These are phyloP conservation scores for Caprella mutica DNA, from an alignment of 2,888 invertebrate species.

Conservation along the genomic window DNA sequence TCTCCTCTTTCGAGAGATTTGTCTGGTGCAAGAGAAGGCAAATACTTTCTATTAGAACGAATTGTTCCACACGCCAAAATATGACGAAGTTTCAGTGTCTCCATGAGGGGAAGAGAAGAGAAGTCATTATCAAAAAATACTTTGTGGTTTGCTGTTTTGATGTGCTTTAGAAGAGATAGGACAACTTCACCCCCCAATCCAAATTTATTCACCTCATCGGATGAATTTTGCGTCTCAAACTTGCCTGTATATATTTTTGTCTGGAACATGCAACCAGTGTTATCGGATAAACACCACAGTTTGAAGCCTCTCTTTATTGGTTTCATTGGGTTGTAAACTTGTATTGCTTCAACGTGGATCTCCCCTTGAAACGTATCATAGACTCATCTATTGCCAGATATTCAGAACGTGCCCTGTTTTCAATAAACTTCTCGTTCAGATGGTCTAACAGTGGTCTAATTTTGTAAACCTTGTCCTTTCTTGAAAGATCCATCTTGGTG, in stretches of 20 bases:
- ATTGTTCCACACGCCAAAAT: conserved; percentile 34
- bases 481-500: not conserved
- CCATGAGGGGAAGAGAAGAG: conserved; percentile 33
- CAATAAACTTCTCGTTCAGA: not conserved
- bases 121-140: conserved; percentile 38
- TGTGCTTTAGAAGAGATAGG: conserved; percentile 29
- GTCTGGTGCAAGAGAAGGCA: conserved; percentile 31
- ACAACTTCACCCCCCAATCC: conserved; percentile 23
- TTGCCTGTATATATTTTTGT: conserved; percentile 39
- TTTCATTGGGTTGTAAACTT: conserved; percentile 34
- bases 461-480: conserved; percentile 1
- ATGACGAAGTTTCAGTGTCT: conserved; percentile 28
- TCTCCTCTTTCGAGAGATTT: conserved; percentile 35
- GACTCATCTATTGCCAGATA: conserved; percentile 26
- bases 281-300: conserved; percentile 34
- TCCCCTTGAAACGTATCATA: conserved; percentile 37
- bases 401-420: not conserved
- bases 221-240: conserved; percentile 18
- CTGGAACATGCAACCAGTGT: conserved; percentile 35
- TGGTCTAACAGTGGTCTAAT: not conserved
- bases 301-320: conserved; percentile 36
- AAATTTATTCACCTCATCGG: conserved; percentile 26
- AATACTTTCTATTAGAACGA: conserved; percentile 24
- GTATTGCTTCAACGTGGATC: conserved; percentile 17
- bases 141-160: conserved; percentile 35